Percentiles rank a stretch among this genome's conserved stretches.
These are phyloP conservation scores for Enteromius fasciolatus DNA, from an alignment of 2,797 vertebrate species.

Conservation along the genomic window DNA sequence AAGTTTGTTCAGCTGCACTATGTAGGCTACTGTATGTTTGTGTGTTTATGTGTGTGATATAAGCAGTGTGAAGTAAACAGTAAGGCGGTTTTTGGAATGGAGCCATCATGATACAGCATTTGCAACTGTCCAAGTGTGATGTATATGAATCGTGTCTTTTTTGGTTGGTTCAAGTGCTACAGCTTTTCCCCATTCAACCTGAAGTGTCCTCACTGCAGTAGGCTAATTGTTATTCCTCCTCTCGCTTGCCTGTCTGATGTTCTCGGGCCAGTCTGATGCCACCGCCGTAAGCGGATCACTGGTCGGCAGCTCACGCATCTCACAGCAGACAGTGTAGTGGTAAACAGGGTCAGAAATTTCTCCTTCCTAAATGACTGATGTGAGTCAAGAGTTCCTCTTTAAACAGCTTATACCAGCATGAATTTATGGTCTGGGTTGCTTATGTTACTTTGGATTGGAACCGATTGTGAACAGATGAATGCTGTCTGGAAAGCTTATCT, in stretches of 20 bases:
- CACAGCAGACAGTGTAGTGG: neutral
- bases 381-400: neutral
- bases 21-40: neutral
- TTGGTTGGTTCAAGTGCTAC: neutral
- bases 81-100: neutral
- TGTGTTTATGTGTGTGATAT: neutral
- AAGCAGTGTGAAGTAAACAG: neutral
- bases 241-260: slow-evolving; percentile 25
- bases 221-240: slow-evolving; percentile 19
- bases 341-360: slow-evolving; percentile 10
- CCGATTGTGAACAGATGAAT: slow-evolving; percentile 10
- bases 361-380: neutral
- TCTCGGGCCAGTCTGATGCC: slow-evolving; percentile 10
- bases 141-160: neutral
- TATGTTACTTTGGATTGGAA: neutral
- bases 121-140: neutral
- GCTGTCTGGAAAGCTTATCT: slow-evolving; percentile 28
- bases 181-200: neutral
- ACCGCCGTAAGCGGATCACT: slow-evolving; percentile 9
- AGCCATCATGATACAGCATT: neutral
- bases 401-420: neutral
- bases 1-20: no score
- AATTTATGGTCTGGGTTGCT: neutral
- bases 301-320: neutral
- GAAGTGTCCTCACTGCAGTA: slow-evolving; percentile 17